These are phyloP conservation scores for Lepus americanus DNA, from an alignment of 2,113 vertebrate species.

Conservation along the genomic window DNA sequence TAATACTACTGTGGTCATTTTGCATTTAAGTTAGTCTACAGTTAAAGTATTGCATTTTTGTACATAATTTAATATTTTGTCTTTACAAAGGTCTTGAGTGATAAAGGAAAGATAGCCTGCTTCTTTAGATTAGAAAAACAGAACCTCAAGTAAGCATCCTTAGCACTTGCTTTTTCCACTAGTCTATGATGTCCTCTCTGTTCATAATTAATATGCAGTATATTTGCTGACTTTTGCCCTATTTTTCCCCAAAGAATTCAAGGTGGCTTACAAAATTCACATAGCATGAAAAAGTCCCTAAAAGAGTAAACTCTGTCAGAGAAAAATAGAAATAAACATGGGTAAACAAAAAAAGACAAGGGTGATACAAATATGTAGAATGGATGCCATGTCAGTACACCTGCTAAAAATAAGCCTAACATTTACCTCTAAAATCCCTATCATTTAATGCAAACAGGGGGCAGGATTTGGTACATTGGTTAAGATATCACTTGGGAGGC, in stretches of 20 bases:
- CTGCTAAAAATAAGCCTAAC: background rate
- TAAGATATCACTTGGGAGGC: no score
- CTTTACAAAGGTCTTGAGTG: background rate
- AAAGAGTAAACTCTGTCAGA: background rate
- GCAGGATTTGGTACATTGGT: no score
- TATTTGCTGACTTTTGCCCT: slow-evolving; percentile 35
- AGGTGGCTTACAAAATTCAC: slow-evolving; percentile 33
- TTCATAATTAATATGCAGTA: background rate
- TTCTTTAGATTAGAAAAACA: slow-evolving; percentile 39
- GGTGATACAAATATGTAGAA: slow-evolving; percentile 4
- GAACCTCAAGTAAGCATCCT: background rate
- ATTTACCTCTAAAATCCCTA: slow-evolving; percentile 46
- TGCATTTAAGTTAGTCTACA: slow-evolving; percentile 19
- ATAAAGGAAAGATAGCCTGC: background rate
- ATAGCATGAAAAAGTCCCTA: background rate
- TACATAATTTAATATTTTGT: background rate
- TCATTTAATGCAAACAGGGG: background rate
- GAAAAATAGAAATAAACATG: slow-evolving; percentile 42
- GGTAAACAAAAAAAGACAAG: background rate
- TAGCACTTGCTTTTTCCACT: background rate
- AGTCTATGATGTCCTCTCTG: background rate
- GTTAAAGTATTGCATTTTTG: background rate
- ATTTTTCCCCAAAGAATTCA: slow-evolving; percentile 14
- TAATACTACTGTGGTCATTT: background rate
- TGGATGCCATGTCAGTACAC: background rate